Percentiles rank a stretch among this genome's conserved stretches.
phyloP scores from a whole-genome alignment of 2,797 vertebrate species.

The Fistularia commersonii region DNA sequence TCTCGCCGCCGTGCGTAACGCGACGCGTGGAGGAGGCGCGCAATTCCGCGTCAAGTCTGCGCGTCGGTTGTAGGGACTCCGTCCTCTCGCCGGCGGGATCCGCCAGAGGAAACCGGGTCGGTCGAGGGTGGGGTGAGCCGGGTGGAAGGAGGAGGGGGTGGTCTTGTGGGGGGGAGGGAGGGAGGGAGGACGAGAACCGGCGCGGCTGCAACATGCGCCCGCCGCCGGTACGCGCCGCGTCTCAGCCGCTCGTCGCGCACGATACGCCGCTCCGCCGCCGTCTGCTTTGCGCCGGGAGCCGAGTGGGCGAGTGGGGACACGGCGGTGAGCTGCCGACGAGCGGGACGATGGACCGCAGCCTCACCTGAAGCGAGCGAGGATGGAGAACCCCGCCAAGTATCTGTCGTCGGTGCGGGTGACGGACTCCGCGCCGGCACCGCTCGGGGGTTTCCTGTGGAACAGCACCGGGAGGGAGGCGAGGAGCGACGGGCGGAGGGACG shows the following conservation, averaged over 20 bases:
- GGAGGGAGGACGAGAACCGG: no score
- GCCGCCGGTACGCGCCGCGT: conserved; percentile 32
- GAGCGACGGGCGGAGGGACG: conserved; percentile 48
- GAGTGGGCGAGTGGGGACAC: conserved; percentile 31
- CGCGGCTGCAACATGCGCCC: conserved; percentile 59
- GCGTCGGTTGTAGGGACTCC: no score
- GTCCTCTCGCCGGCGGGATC: no score
- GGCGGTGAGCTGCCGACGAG: conserved; percentile 38
- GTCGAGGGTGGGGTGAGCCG: no score
- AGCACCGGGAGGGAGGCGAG: conserved; percentile 61
- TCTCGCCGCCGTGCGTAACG: conserved; percentile 39
- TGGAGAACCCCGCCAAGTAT: conserved; percentile 73
- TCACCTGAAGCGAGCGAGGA: conserved; percentile 59
- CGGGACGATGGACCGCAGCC: conserved; percentile 50
- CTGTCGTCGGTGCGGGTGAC: conserved; percentile 62
- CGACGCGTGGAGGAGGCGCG: conserved; percentile 38
- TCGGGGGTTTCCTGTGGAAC: conserved; percentile 74
- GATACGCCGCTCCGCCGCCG: conserved; percentile 32
- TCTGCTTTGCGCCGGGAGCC: conserved; percentile 34
- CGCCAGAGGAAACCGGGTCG: conserved; percentile 45
- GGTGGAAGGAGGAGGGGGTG: no score
- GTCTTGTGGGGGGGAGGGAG: no score
- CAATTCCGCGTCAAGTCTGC: no score
- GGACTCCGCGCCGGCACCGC: conserved; percentile 54
- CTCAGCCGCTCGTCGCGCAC: conserved; percentile 40